Evolutionary conservation across 2,113 vertebrate species (phyloP), one percentile per base, ranked within the genome.

Genomic region (Melospiza georgiana): DNA sequence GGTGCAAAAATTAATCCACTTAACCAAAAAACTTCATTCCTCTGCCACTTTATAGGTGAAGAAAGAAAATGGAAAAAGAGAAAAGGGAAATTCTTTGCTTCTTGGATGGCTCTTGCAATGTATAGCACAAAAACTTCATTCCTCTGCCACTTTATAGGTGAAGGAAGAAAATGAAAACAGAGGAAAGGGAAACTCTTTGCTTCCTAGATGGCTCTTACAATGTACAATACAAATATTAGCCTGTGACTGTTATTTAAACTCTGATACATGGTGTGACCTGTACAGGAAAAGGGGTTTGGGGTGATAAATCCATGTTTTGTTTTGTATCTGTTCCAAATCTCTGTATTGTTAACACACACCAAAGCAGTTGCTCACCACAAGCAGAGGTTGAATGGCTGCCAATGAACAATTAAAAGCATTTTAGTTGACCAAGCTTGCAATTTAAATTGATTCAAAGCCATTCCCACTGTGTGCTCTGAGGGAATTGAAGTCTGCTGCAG

Each of bases 351-450:
- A 71, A 72, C 72, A 61, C 83, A 75, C 30, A 54, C 44, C 84
- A 87, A 58, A 80, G 87, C 59, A 93, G 84, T 12, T 58, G 23
- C 30, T n/a, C 22, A 1, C 52, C 65, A 21, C 75, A 87, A 69
- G 49, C 80, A 69, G 37, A 73, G n/a, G 15, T 20, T 93, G 90
- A 95, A 84, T 46, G 44, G 55, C 67, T 86, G 90, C 89, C 90
- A 95, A 11, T 9, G 55, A 69, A 75, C 75, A 93, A 95, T 91
- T 97, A 93, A 88, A 94, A 89, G 19, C 93, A 91, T 92, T 94
- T 93, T 54, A 80, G 63, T 46, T 95, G 92, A 74, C 88, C 90
- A 73, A 37, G 46, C 58, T 66, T 61, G 63, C 80, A 83, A 83
- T 85, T 95, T 67, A 81, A 95, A 96, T 83, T 72, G 52, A 89